These are phyloP conservation scores for Propithecus deckenii DNA, from an alignment of 2,797 vertebrate genomes.

Conservation along the genomic window DNA sequence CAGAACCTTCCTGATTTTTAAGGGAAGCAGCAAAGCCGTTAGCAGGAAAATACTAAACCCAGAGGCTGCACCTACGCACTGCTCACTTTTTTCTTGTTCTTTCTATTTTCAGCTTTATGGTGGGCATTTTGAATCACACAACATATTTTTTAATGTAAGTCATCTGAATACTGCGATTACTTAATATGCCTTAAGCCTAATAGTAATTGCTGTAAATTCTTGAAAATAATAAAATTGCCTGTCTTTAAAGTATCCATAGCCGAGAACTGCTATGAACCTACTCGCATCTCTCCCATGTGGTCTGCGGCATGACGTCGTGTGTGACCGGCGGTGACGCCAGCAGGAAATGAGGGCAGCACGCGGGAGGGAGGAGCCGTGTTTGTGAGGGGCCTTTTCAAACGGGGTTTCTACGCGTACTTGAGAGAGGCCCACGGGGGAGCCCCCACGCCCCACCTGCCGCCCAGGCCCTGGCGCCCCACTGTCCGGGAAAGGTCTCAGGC, in stretches of 20 bases:
- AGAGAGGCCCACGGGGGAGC: neutral
- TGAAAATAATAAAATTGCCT: neutral
- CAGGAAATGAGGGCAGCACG: fast-evolving
- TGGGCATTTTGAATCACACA: neutral
- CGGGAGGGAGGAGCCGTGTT: fast-evolving
- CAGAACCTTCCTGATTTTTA: neutral
- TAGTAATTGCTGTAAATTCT: neutral
- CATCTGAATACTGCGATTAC: too few species aligned
- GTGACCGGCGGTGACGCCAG: too few species aligned
- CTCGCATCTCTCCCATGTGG: neutral
- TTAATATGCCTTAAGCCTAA: neutral
- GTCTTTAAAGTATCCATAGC: neutral
- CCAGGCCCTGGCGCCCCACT: neutral
- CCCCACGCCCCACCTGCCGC: neutral
- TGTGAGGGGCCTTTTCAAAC: neutral
- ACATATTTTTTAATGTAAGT: neutral
- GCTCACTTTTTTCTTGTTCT: neutral
- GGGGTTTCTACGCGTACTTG: neutral
- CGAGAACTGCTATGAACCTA: neutral
- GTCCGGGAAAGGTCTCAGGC: neutral
- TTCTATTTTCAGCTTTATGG: neutral
- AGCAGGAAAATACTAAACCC: neutral
- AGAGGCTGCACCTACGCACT: fast-evolving
- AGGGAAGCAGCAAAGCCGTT: neutral
- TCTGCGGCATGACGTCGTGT: neutral